Evolutionary conservation across 1,140 invertebrate species (phyloP).

Genomic region (Drosophila pandora): DNA sequence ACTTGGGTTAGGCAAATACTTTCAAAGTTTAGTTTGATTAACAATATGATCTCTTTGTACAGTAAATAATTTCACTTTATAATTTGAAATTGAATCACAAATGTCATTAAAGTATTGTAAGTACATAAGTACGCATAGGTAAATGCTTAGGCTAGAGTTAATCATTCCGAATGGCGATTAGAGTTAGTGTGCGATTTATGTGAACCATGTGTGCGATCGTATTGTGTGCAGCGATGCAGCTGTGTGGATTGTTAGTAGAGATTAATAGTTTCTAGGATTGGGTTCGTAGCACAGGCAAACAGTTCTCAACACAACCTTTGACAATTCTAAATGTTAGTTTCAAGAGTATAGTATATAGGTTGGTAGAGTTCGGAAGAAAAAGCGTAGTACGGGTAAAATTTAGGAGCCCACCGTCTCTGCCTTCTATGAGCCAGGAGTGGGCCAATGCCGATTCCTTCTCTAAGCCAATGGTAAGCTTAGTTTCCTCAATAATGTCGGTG

Average conservation of each 20-base stretch:
- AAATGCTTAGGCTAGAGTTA: conserved; percentile 63
- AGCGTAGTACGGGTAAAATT: conserved; percentile 52
- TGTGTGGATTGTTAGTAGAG: conserved; percentile 32
- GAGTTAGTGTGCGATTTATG: conserved; percentile 45
- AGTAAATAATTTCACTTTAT: conserved; percentile 60
- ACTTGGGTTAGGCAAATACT: conserved; percentile 57
- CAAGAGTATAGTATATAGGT: conserved; percentile 33
- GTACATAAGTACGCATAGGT: conserved; percentile 46
- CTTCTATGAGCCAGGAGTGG: conserved; percentile 8
- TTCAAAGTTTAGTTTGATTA: conserved; percentile 66
- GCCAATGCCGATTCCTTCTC: conserved; percentile 3
- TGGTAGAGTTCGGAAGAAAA: conserved; percentile 48
- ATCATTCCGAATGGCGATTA: conserved; percentile 43
- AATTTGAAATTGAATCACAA: conserved; percentile 79
- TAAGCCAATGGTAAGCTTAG: conserved; percentile 52
- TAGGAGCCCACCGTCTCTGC: conserved; percentile 17
- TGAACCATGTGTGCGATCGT: conserved; percentile 17
- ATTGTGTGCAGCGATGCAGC: conserved; percentile 50
- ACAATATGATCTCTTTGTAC: conserved; percentile 36
- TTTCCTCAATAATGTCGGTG: conserved; percentile 24
- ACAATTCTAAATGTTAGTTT: conserved; percentile 45
- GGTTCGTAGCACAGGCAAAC: conserved; percentile 65
- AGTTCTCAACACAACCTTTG: conserved; percentile 72
- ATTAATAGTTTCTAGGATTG: conserved; percentile 35
- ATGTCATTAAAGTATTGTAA: conserved; percentile 63